Conservation (phyloP, 2,113 vertebrate genomes). For the Grammomys dolichurus region DNA sequence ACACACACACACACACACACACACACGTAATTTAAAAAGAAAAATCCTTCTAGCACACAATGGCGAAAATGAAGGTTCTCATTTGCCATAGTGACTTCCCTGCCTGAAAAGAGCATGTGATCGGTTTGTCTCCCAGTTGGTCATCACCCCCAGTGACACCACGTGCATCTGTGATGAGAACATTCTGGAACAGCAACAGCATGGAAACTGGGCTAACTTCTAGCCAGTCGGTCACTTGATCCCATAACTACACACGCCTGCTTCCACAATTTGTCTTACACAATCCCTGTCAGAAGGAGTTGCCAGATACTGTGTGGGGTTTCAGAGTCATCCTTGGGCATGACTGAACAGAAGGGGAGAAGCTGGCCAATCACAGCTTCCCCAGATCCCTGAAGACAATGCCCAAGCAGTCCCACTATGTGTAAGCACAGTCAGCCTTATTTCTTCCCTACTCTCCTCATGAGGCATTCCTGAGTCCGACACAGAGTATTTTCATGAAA, state of each 20-base stretch:
- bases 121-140: background rate
- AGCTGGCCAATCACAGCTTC: background rate
- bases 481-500: no score
- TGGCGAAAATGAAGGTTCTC: background rate
- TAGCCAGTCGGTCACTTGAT: no score
- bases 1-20: background rate
- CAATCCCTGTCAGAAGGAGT: no score
- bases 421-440: rapidly evolving
- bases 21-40: background rate
- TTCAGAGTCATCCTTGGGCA: background rate
- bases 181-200: no score
- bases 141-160: no score
- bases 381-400: background rate
- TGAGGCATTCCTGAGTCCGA: background rate
- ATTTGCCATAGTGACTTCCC: rapidly evolving
- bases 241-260: background rate
- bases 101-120: background rate
- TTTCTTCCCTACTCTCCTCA: background rate
- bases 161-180: no score
- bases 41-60: no score
- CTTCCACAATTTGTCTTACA: no score
- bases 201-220: no score
- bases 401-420: no score
- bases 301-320: rapidly evolving
- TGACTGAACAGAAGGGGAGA: background rate